Evolutionary conservation across 2,797 vertebrate genomes (phyloP), one percentile per base, ranked within the genome.

Genomic region (Trichosurus vulpecula): DNA sequence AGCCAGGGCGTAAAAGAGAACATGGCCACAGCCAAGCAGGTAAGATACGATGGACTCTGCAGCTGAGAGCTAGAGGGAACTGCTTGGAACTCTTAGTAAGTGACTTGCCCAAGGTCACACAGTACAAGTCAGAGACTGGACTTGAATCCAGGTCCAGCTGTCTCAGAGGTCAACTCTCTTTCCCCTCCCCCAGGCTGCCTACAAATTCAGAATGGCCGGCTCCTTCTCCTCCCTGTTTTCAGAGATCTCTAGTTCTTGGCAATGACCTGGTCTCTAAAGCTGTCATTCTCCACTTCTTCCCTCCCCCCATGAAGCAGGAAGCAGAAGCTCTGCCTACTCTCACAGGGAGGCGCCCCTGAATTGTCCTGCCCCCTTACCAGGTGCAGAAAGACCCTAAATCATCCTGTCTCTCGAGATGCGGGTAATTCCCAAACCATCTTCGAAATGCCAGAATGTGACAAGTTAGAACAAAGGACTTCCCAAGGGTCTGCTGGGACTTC

Each of bases 401-500:
- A 96, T 92, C 51, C n/a, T 58, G 29, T 66, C 94, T 95, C 94
- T 55, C 31, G 6, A 16, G 95, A 4, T 30, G 1, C 35, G 58
- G n/a, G 19, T 16, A 89, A 47, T 93, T 90, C 92, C 61, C n/a
- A 95, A 95, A 89, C 6, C 74, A 25, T 74, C 47, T 30, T 66
- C 52, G n/a, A 58, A 93, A 92, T 47, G 11, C 92, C 93, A 96
- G 61, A 89, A 90, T 12, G 89, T 41, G 74, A 74, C 41, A 91
- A 54, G 31, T 12, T 22, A 2, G 41, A 51, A 74, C 4, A 54
- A 92, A 93, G 52, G 52, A 14, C 27, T 53, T 11, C 89, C 89
- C 89, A 8, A 27, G 30, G 5, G 12, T 57, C 66, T 41, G 47
- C 9, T 0, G 0, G 30, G 61, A 74, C 91, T 92, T 94, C 93